Evolutionary conservation across 2,113 vertebrate genomes (phyloP), one percentile per base, ranked within the genome.

Genomic region (Malurus elegans): DNA sequence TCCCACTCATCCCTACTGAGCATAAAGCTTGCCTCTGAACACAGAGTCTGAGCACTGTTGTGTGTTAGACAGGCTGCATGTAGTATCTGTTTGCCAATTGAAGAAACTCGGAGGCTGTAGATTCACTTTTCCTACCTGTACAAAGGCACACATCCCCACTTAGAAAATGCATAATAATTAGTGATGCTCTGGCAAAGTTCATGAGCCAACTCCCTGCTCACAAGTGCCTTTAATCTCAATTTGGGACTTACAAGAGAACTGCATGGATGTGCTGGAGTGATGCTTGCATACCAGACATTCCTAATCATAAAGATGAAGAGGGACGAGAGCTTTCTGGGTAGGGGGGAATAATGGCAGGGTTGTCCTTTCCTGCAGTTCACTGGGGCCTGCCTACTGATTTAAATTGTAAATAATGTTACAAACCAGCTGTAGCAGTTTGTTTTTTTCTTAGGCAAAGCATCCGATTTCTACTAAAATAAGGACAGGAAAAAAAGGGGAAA

Each of bases 241-340:
- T 65, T 73, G 78, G 86, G 69, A 92, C 44, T 84, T 91, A 28
- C 10, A 85, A 86, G 65, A 60, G 86, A 87, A 32, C 14, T 28
- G 91, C 44, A 48, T 78, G 89, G 92, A 84, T 92, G 44, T 87
- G 48, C 92, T 91, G 67, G 58, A 93, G 73, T n/a, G 84, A 76
- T 6, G 13, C 78, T 94, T 14, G 18, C 96, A 94, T 97, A 93
- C 97, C 95, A 96, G 94, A 92, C 94, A 93, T 97, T 97, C 97
- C 92, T 96, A 71, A 62, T 74, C 45, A 65, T 50, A 89, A 78
- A 66, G 88, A 94, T 71, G 81, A 95, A 90, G 75, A 91, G 79
- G 71, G 71, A 44, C 0, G 2, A 95, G 72, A 23, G 34, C 56
- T 93, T 95, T 93, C 78, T 19, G 90, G 90, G 50, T 29, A 72